phyloP scores from a whole-genome alignment of 1,140 invertebrate species.

The Halictus rubicundus region DNA sequence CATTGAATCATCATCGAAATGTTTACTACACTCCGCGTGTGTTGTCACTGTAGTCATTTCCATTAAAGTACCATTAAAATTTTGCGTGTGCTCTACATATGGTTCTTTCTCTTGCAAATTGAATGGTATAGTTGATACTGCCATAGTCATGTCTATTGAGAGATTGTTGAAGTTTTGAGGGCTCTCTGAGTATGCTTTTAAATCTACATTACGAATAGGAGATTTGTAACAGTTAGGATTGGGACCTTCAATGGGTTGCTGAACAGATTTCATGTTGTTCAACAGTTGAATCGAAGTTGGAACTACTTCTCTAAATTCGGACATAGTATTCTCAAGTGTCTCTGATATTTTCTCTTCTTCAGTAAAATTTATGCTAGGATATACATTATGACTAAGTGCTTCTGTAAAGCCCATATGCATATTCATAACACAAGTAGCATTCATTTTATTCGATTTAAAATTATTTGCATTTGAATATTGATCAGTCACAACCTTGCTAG shows the following conservation, averaged over 20 bases:
- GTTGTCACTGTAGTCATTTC: constrained; percentile 49
- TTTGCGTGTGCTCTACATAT: background rate
- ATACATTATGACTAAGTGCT: background rate
- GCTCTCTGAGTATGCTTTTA: no score
- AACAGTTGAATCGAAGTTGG: background rate
- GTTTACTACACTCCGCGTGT: no score
- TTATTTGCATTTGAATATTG: constrained; percentile 2
- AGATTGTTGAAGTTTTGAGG: no score
- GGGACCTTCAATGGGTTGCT: no score
- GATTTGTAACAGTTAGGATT: no score
- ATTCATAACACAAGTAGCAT: constrained; percentile 19
- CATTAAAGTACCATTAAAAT: constrained; percentile 37
- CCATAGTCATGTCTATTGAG: no score
- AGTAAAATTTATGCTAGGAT: constrained; percentile 1
- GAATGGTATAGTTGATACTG: no score
- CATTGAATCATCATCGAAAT: no score
- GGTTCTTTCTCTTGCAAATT: no score
- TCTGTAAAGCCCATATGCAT: constrained; percentile 36
- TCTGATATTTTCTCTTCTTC: background rate
- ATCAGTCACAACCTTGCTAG: background rate
- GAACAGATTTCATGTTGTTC: no score
- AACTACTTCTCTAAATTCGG: no score
- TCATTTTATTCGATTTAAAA: background rate
- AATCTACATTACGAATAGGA: no score
- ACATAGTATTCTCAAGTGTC: background rate